A percentile compares a stretch with the other conserved stretches of the same genome.
Conservation (phyloP, 1,140 invertebrate genomes). For the Odontomachus brunneus region DNA sequence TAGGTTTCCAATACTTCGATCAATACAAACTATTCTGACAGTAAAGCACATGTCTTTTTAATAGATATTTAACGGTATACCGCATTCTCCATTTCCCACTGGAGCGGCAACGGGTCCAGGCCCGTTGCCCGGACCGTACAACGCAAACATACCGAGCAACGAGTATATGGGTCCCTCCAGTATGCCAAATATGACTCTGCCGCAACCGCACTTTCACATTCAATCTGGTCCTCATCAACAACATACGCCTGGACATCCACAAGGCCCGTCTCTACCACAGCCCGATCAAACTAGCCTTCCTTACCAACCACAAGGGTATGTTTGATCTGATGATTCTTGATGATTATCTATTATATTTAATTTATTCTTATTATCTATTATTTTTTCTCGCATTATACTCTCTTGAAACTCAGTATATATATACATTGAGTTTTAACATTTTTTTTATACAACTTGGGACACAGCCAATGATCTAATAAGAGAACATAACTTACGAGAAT, state of each 20-base stretch:
- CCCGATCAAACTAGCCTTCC: conserved; percentile 79
- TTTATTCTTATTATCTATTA: neutral
- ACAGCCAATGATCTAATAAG: too few relatives aligned
- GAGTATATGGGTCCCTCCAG: conserved; percentile 75
- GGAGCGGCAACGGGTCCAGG: conserved; percentile 55
- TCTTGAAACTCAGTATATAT: too few relatives aligned
- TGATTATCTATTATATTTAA: neutral
- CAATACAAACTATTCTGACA: neutral
- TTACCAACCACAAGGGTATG: conserved; percentile 81
- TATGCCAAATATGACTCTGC: conserved; percentile 77
- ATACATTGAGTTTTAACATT: too few relatives aligned
- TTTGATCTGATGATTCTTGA: conserved; percentile 8
- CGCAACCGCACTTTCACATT: conserved; percentile 80
- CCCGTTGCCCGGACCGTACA: conserved; percentile 70
- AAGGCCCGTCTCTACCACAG: conserved; percentile 68
- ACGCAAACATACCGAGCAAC: conserved; percentile 73
- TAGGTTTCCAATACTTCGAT: neutral
- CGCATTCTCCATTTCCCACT: conserved; percentile 73
- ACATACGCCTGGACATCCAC: conserved; percentile 74
- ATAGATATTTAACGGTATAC: conserved; percentile 82
- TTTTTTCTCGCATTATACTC: too few relatives aligned
- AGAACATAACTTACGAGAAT: too few relatives aligned
- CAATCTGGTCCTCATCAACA: conserved; percentile 74
- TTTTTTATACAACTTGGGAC: too few relatives aligned
- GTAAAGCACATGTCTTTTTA: neutral